Base-by-base conservation (phyloP, 2,888 invertebrate genomes). In the Toxonevra muliebris region DNA sequence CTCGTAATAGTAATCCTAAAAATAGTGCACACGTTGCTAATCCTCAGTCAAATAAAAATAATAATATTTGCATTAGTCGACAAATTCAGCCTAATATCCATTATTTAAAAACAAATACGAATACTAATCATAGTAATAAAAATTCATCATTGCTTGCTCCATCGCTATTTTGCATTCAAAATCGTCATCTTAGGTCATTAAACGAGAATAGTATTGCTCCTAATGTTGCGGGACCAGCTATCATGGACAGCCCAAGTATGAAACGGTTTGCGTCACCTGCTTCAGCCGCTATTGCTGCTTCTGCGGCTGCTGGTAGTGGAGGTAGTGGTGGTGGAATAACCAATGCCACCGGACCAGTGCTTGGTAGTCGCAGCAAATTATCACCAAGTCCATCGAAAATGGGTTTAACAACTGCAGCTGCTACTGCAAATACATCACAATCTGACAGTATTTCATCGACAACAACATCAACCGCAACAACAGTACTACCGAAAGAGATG, bases 381-480 rank as follows among this genome's bases (percentile, higher is more conserved):
- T 86, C 86, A 60, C 88, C 88, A 69, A 89, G 88, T 72, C 89
- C 89, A n/a, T 87, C 87, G 10, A 89, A 87, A 75, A 2, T 65
- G 10, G 40, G 45, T 42, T 57, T 59, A 17, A 65, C 57, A 48
- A 15, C 57, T 12, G 5, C 64, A 40, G 19, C 43, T 8, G 61
- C 72, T 11, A 59, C 66, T 10, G 70, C 67, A 50, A 66, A 61
- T 30, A 59, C 69, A 59, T 65, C 72, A 43, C 71, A 86, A n/a
- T 79, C 80, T 1, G 82, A 76, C 19, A 83, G 82, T 64, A 76
- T 81, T 2, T 76, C 84, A 45, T 71, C 71, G 57, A 68, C 71
- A 42, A 79, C 82, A 61, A 83, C 87, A 0, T 79, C 86, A 70
- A 80, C 87, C 69, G 85, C 87, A 77, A 87, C 87, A 9, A 80